Evolutionary conservation across 2,113 vertebrate species (phyloP).

Genomic region (Prietella phreatophila): DNA sequence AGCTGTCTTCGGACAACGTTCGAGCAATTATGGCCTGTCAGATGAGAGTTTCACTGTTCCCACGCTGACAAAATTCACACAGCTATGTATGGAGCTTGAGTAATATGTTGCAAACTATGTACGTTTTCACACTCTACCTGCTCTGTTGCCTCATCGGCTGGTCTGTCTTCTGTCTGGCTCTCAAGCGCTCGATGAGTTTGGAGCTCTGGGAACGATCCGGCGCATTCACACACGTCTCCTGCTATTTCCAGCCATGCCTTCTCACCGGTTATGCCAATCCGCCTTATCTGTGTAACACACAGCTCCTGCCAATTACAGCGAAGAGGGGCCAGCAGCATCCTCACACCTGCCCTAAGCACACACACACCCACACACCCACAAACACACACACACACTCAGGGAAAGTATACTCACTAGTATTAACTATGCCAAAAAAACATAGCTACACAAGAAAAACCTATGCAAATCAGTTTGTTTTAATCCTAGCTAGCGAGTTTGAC

Average conservation of each 20-base stretch:
- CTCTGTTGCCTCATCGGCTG: slow-evolving; percentile 22
- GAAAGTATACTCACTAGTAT: background rate
- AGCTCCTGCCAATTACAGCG: slow-evolving; percentile 67
- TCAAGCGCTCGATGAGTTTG: slow-evolving; percentile 22
- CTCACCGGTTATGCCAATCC: slow-evolving; percentile 61
- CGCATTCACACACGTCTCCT: slow-evolving; percentile 49
- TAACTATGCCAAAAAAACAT: background rate
- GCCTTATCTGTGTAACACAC: slow-evolving; percentile 47
- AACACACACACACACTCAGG: slow-evolving; percentile 17
- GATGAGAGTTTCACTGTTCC: background rate
- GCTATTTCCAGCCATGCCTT: slow-evolving; percentile 58
- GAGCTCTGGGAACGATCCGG: slow-evolving; percentile 51
- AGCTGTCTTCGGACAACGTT: background rate
- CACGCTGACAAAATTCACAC: slow-evolving; percentile 12
- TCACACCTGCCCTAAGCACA: slow-evolving; percentile 64
- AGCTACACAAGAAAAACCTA: background rate
- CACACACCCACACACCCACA: slow-evolving; percentile 23
- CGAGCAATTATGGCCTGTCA: background rate
- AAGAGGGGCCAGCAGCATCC: slow-evolving; percentile 57
- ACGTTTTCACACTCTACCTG: slow-evolving; percentile 38
- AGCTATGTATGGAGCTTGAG: slow-evolving; percentile 40
- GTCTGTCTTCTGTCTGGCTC: slow-evolving; percentile 26
- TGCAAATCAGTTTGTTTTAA: background rate
- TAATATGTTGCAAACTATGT: slow-evolving; percentile 34
- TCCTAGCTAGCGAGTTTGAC: background rate